Evolutionary conservation across 2,888 invertebrate species (phyloP).

Genomic region (Polylopha cassiicola): DNA sequence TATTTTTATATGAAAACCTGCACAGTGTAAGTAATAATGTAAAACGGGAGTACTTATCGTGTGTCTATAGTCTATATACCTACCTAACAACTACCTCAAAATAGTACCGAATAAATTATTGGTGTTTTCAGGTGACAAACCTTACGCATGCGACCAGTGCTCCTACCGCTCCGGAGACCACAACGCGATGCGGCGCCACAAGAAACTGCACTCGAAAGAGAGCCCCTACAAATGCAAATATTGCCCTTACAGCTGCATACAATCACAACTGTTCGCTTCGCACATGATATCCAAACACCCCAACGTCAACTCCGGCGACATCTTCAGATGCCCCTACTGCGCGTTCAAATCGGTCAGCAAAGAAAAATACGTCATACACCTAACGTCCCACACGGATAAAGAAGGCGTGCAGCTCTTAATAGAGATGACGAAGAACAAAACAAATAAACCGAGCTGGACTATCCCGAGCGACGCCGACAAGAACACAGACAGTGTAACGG

Average conservation of each 20-base stretch:
- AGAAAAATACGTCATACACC: conserved; percentile 76
- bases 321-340: conserved; percentile 80
- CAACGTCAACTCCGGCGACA: conserved; percentile 77
- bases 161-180: conserved; percentile 86
- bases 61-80: too few relatives aligned
- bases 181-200: conserved; percentile 88
- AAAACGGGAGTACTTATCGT: too few relatives aligned
- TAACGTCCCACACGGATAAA: conserved; percentile 70
- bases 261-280: conserved; percentile 85
- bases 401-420: conserved; percentile 57
- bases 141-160: conserved; percentile 86
- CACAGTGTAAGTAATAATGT: too few relatives aligned
- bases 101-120: too few relatives aligned
- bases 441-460: conserved; percentile 60
- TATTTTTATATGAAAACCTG: too few relatives aligned
- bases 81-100: too few relatives aligned
- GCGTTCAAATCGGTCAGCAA: conserved; percentile 80
- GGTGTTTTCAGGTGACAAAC: conserved; percentile 84
- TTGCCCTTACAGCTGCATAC: conserved; percentile 88
- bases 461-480: conserved; percentile 54
- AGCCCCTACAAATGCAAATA: conserved; percentile 86
- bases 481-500: conserved; percentile 35
- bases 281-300: conserved; percentile 90
- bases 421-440: conserved; percentile 52
- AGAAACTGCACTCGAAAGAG: conserved; percentile 84